Base-by-base conservation (phyloP, 2,113 vertebrate genomes). In the Athene cunicularia region DNA sequence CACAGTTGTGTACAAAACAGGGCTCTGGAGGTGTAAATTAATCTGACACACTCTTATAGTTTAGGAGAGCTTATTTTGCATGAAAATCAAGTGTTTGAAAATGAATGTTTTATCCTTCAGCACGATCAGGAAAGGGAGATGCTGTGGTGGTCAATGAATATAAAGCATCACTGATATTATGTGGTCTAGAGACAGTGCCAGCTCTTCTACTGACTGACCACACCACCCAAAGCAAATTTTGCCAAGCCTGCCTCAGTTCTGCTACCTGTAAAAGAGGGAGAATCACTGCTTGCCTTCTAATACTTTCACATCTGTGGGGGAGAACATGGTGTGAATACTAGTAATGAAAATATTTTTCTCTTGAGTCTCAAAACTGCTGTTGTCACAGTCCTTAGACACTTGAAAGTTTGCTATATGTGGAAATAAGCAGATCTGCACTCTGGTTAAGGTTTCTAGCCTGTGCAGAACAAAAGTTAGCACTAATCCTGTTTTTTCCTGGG, bases 261-360 rank as follows among this genome's bases (percentile, higher is more conserved):
- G 14, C 39, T 35, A 5, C 28, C 33, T 88, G 52, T 49, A n/a
- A 67, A 74, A 39, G 0, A 47, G 28, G 33, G 5, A 56, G 35
- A 58, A 19, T 10, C n/a, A 22, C 81, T 33, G 52, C 19, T 47
- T 67, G 33, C 37, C 28, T 41, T 59, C 27, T 50, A n/a, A 53
- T 14, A 11, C 15, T 55, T 59, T 11, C 30, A 64, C 24, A 20
- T 43, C n/a, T 53, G 11, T 33, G 16, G 20, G 5, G 14, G 22
- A 74, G 10, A 79, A 45, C 3, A 11, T 0, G 3, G 17, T 5
- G 1, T 7, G 59, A 74, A 37, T 2, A 49, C 7, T 12, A 63
- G n/a, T 19, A 75, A 35, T 24, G 32, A 58, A 68, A 73, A 50
- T 1, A 12, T 10, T 33, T 50, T 71, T 79, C 50, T 53, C 22